phyloP scores from a whole-genome alignment of 1,140 invertebrate species.

The Muscidifurax raptorellus region DNA sequence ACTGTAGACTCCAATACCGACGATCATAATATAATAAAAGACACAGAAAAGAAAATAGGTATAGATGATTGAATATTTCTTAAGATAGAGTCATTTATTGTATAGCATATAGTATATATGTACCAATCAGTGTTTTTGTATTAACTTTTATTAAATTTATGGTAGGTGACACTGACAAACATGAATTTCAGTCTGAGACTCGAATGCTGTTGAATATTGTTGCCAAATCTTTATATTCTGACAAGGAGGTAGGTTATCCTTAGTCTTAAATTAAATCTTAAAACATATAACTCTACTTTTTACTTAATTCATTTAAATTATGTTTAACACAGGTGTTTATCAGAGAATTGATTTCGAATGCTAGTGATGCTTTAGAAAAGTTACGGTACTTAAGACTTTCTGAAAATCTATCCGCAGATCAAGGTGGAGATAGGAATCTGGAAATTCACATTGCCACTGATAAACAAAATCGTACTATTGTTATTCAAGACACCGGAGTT shows the following conservation, averaged over 20 bases:
- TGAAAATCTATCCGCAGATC: slow-evolving; percentile 71
- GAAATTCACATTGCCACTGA: slow-evolving; percentile 95
- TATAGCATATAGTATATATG: neutral
- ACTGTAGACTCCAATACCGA: slow-evolving; percentile 62
- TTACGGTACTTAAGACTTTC: slow-evolving; percentile 85
- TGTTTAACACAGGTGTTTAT: slow-evolving; percentile 87
- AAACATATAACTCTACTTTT: neutral
- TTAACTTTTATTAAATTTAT: slow-evolving; percentile 34
- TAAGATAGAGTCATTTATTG: neutral
- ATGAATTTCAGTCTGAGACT: slow-evolving; percentile 98
- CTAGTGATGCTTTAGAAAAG: slow-evolving; percentile 97
- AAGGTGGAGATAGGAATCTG: slow-evolving; percentile 78
- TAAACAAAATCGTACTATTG: slow-evolving; percentile 89
- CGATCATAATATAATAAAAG: slow-evolving; percentile 75
- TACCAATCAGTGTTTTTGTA: neutral
- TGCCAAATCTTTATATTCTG: slow-evolving; percentile 96
- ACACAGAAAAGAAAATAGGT: slow-evolving; percentile 78
- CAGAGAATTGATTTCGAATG: slow-evolving; percentile 96
- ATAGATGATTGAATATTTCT: slow-evolving; percentile 23
- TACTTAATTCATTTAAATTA: slow-evolving; percentile 18
- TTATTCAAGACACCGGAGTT: slow-evolving; percentile 94
- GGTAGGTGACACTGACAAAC: slow-evolving; percentile 76
- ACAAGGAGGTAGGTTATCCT: slow-evolving; percentile 87
- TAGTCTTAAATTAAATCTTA: neutral
- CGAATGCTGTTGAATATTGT: slow-evolving; percentile 97